Conservation (phyloP, 2,113 vertebrate genomes). For the Nothobranchius furzeri region DNA sequence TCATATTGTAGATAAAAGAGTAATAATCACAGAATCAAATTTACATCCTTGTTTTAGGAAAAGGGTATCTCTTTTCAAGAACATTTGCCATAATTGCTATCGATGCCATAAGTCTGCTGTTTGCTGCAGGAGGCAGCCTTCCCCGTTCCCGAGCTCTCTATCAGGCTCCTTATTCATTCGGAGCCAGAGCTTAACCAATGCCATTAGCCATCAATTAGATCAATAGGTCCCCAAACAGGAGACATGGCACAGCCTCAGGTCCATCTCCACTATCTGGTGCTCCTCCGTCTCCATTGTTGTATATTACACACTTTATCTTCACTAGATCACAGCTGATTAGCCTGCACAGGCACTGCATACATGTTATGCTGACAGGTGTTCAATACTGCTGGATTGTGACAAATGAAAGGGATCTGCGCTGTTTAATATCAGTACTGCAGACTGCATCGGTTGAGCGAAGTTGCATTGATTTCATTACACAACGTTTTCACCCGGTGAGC, state of each 20-base stretch:
- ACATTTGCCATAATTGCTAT: constrained; percentile 29
- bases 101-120: constrained; percentile 46
- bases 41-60: constrained; percentile 37
- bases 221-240: constrained; percentile 67
- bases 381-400: constrained; percentile 59
- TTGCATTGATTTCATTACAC: constrained; percentile 59
- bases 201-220: constrained; percentile 72
- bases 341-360: constrained; percentile 45
- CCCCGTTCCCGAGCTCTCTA: constrained; percentile 57
- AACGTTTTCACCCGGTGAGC: constrained; percentile 26
- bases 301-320: constrained; percentile 64
- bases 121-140: constrained; percentile 45
- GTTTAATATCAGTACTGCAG: constrained; percentile 54
- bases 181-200: constrained; percentile 69
- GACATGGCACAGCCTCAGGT: constrained; percentile 42
- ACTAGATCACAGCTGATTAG: constrained; percentile 68
- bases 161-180: constrained; percentile 73
- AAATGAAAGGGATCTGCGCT: constrained; percentile 52
- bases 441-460: constrained; percentile 49
- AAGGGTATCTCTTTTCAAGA: constrained; percentile 14
- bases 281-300: constrained; percentile 22
- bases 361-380: constrained; percentile 66
- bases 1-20: constrained; percentile 31
- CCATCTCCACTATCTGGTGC: constrained; percentile 38
- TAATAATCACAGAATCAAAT: constrained; percentile 47